Conservation (phyloP, 2,888 invertebrate species). For the Anthrax anthrax region DNA sequence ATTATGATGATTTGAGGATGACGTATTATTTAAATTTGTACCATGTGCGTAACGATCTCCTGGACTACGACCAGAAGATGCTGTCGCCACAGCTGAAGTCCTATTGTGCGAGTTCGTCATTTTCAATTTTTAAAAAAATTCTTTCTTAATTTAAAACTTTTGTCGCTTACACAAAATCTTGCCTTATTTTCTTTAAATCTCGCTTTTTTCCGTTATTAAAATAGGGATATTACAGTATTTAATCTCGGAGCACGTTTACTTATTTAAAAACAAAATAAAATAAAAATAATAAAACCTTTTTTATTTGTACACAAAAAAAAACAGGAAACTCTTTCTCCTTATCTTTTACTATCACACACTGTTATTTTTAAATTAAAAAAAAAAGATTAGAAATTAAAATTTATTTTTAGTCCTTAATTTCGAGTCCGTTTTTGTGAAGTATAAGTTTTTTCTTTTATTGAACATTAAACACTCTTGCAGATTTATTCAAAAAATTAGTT, state of each 20-base stretch:
- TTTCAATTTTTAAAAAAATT: not conserved
- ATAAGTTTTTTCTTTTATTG: too few relatives aligned
- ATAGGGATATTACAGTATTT: not conserved
- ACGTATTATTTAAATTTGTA: slow-evolving; percentile 8
- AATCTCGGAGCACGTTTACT: not conserved
- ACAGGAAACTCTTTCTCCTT: not conserved
- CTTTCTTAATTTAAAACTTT: not conserved
- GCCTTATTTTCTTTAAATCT: not conserved
- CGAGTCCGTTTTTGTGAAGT: too few relatives aligned
- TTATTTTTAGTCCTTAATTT: too few relatives aligned
- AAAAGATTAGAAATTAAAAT: too few relatives aligned
- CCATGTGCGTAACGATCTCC: slow-evolving; percentile 12
- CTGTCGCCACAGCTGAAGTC: slow-evolving; percentile 1
- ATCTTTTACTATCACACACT: slow-evolving; percentile 7
- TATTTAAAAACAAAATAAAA: not conserved
- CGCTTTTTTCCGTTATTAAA: not conserved
- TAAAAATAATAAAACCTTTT: not conserved
- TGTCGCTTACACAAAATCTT: not conserved
- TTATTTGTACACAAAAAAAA: slow-evolving; percentile 4
- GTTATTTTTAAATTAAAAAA: not conserved
- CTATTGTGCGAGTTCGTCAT: slow-evolving; percentile 36
- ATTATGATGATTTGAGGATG: not conserved
- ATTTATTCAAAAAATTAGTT: not conserved
- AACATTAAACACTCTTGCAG: too few relatives aligned
- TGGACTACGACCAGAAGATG: slow-evolving; percentile 7